Base-by-base conservation (phyloP, 2,797 vertebrate species). In the Scomberomorus guttatus region DNA sequence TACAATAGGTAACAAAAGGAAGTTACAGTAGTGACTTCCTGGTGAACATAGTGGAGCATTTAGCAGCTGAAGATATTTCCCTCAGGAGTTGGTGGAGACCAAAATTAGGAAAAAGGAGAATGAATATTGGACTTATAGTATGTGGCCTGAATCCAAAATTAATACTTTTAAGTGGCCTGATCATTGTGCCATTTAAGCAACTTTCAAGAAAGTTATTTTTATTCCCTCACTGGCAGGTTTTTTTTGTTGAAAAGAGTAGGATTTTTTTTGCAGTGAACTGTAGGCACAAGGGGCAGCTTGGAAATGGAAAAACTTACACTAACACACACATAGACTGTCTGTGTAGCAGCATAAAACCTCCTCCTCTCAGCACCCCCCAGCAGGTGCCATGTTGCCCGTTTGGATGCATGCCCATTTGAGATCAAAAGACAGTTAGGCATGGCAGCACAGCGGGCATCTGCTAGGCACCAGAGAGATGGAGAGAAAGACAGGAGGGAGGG, bases 351-450 rank as follows among this genome's bases (percentile, higher is more conserved):
- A 50, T 11, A 59, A 70, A 20, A 17, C 29, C 55, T 32, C 63
- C 55, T 46, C 24, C 51, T 22, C 58, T 54, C 65, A 32, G 64
- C 66, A 9, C 5, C 11, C 27, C 55, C 6, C 68, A 81, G 79
- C 80, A 69, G 83, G 68, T 80, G 77, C 80, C 54, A 54, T 32
- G 78, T 58, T 74, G 50, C 81, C 62, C n/a, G 7, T 27, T 32
- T 80, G 79, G 77, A 69, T 27, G n/a, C 12, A 1, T 22, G 75
- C 70, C 77, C 58, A 22, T 57, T 27, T 27, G 37, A 72, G 15
- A 81, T 80, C 68, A 74, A 55, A 75, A 65, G 50, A 72, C 81
- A 61, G 79, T 11, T 60, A 61, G 65, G 34, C 59, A 71, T 44
- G 60, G 66, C 68, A 8, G 64, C 57, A 27, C 17, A 48, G 42